A percentile compares a stretch with the other conserved stretches of the same genome.
These are phyloP conservation scores for Styela clava DNA, from an alignment of 23 tunicate species.

Conservation along the genomic window DNA sequence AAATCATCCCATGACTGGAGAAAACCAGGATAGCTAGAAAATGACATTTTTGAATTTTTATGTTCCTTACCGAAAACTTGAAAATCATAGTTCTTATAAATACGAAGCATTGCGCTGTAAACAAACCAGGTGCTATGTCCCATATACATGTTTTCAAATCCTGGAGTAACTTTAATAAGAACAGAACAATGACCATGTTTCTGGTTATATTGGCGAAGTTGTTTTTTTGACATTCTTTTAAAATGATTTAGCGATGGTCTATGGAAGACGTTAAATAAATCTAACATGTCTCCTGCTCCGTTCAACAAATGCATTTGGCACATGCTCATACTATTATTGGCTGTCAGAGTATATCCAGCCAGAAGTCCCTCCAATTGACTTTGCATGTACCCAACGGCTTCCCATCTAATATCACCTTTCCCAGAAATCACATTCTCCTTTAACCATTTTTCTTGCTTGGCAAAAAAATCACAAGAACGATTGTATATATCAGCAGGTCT, in stretches of 20 bases:
- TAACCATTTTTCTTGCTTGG: neutral
- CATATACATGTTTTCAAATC: neutral
- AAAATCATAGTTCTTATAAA: neutral
- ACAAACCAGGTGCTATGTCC: neutral
- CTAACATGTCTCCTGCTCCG: constrained; percentile 17
- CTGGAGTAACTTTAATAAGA: neutral
- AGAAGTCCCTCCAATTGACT: constrained; percentile 3
- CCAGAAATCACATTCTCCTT: neutral
- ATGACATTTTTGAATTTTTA: neutral
- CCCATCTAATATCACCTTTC: neutral
- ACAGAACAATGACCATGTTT: constrained; percentile 1
- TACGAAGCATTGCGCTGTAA: neutral
- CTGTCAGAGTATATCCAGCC: neutral
- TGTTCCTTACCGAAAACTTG: neutral
- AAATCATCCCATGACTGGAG: neutral
- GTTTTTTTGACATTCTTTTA: neutral
- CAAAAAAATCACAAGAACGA: neutral
- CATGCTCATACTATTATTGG: neutral
- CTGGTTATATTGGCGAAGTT: neutral
- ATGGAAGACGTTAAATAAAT: neutral
- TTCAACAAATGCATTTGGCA: neutral
- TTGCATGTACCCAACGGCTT: neutral
- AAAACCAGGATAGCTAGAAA: neutral
- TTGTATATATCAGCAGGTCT: neutral
- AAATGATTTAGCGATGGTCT: neutral